Evolutionary conservation across 2,888 invertebrate genomes (phyloP), one percentile per base, ranked within the genome.

Genomic region (Podotricha telesiphe): DNA sequence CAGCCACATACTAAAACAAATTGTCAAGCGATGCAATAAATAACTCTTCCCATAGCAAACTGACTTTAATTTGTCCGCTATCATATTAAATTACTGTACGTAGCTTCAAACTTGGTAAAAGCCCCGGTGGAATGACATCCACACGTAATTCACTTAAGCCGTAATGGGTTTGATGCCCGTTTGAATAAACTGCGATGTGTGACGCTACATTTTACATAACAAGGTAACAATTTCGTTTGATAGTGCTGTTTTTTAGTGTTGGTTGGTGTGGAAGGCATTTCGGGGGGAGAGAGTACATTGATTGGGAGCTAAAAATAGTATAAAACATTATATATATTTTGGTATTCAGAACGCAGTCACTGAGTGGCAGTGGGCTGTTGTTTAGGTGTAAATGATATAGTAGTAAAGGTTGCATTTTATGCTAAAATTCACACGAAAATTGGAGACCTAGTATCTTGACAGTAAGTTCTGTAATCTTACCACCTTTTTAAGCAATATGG

Each of bases 141-240:
- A 75, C 74, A 74, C 76, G 77, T 85, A 86, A 87, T 82, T 83
- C 78, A 77, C 77, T 87, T 87, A 85, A 74, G 67, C 72, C 73
- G 73, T 85, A 86, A 87, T 86, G 80, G 81, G 73, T 77, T 75
- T 75, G 81, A 79, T 75, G 77, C 79, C 75, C 77, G 79, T 80
- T 82, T 82, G 81, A 84, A 79, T 85, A 80, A 81, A 75, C 80
- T 79, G 65, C 61, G 19, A 62, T 28, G 67, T 79, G 63, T 63
- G 34, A 62, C 62, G 67, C 51, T 15, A 28, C 17, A 56, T 65
- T 45, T 37, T 56, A 53, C 45, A 20, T 34, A 19, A 50, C 17
- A 58, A 47, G 17, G 53, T 55, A 34, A 61, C 37, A 37, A 6
- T 37, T 37, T 37, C 37, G 37, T 37, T 37, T 37, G 1, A 8